phyloP scores from a whole-genome alignment of 2,113 vertebrate genomes.

The Pomatostomus ruficeps region DNA sequence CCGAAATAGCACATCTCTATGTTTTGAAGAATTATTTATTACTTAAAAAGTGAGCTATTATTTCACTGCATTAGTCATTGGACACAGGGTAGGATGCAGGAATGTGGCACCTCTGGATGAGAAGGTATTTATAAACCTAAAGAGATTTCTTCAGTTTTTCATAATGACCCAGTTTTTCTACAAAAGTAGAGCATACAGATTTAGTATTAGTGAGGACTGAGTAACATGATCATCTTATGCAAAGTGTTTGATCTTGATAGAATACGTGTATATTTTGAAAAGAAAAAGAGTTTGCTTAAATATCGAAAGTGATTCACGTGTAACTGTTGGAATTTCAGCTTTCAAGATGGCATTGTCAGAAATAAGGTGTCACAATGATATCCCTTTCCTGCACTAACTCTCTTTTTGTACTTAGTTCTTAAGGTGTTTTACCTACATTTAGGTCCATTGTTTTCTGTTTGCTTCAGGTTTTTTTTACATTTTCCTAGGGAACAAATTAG shows the following conservation, averaged over 20 bases:
- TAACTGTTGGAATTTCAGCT: background rate
- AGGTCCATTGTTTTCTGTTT: background rate
- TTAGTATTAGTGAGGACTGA: background rate
- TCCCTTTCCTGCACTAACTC: background rate
- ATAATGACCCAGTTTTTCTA: conserved; percentile 11
- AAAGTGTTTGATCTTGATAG: background rate
- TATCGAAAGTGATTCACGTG: background rate
- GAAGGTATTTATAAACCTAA: background rate
- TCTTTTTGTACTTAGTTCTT: background rate
- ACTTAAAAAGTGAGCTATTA: background rate
- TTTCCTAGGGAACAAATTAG: background rate
- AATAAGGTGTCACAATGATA: background rate
- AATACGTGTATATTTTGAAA: background rate
- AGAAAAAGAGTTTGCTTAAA: background rate
- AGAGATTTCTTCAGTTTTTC: background rate
- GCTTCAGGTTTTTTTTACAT: background rate
- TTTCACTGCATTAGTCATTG: background rate
- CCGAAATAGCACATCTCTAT: background rate
- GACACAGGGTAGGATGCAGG: background rate
- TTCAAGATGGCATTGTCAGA: background rate
- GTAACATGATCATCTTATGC: background rate
- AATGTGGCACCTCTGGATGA: background rate
- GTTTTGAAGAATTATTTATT: background rate
- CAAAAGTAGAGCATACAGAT: background rate
- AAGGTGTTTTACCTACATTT: background rate